Evolutionary conservation across 2,113 vertebrate genomes (phyloP), one percentile per base, ranked within the genome.

Genomic region (Aythya baeri): DNA sequence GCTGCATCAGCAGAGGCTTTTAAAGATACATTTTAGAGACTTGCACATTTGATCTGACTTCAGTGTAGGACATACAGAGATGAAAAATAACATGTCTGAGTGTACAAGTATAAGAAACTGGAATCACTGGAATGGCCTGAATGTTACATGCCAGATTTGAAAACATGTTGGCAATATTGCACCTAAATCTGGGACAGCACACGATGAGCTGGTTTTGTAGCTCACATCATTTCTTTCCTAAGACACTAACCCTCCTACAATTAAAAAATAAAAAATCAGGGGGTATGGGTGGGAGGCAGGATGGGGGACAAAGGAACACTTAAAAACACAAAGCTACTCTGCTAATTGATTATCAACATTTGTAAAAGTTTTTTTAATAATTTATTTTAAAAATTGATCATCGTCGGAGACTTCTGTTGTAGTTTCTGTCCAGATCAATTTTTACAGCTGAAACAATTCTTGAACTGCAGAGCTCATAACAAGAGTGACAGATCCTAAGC

Each of bases 361-460:
- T 86, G 17, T 67, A 85, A 87, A 89, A 26, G 14, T 0, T 15
- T 89, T 88, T 80, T 88, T 63, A 86, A 85, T 65, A 84, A 58
- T 21, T 80, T 5, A 54, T 91, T 94, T 88, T 58, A 0, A 67
- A 91, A 88, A 83, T 50, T 85, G 22, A 1, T 55, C 14, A 65
- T 83, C 2, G 6, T 91, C 46, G 80, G 36, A 52, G 46, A 66
- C 15, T 1, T 66, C 20, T 8, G 3, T 34, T 86, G 23, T 10
- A 31, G 4, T 68, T 91, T 81, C 68, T 83, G 15, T 50, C 29
- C 13, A 71, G 59, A 80, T 76, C 16, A 74, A 29, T 75, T 93
- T 94, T 97, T 80, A 89, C 43, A 72, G 58, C 31, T 83, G 52
- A 93, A 86, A 54, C 63, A 38, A 57, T n/a, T 78, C 13, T 62